Percentiles rank a stretch among this genome's conserved stretches.
These are phyloP conservation scores for Enteromius fasciolatus DNA, from an alignment of 2,797 vertebrate species.

Conservation along the genomic window DNA sequence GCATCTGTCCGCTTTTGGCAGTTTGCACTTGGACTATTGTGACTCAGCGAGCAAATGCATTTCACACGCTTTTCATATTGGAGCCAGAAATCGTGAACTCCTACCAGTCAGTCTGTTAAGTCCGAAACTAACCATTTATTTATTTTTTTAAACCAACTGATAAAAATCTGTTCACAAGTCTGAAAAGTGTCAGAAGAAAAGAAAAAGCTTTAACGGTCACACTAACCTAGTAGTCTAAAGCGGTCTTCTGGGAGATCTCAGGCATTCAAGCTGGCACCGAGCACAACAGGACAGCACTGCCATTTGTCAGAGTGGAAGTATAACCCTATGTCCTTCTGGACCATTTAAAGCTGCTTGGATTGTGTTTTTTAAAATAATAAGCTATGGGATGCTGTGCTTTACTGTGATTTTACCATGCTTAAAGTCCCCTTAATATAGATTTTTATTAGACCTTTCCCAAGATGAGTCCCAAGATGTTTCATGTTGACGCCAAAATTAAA, in stretches of 20 bases:
- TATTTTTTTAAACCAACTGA: not conserved
- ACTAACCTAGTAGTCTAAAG: not conserved
- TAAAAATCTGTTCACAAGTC: not conserved
- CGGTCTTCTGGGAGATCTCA: not conserved
- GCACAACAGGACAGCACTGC: not conserved
- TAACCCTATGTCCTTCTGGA: conserved; percentile 5
- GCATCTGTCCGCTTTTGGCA: conserved; percentile 46
- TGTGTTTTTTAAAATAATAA: not conserved
- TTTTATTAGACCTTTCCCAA: too few relatives aligned
- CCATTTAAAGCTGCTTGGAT: not conserved
- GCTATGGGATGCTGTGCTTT: not conserved
- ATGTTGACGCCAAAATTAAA: too few relatives aligned
- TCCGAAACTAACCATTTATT: not conserved
- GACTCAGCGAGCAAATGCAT: conserved; percentile 5
- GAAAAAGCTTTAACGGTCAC: not conserved
- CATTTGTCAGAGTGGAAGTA: conserved; percentile 26
- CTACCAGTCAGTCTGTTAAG: conserved; percentile 8
- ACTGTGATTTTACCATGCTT: not conserved
- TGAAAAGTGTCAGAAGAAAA: not conserved
- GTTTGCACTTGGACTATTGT: not conserved
- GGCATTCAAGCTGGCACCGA: not conserved
- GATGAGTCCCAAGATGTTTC: too few relatives aligned
- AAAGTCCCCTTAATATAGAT: not conserved
- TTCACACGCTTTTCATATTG: conserved; percentile 6
- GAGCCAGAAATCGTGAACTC: conserved; percentile 6